Base-by-base conservation (phyloP, 2,888 invertebrate species). In the Meghimatium bilineatum region DNA sequence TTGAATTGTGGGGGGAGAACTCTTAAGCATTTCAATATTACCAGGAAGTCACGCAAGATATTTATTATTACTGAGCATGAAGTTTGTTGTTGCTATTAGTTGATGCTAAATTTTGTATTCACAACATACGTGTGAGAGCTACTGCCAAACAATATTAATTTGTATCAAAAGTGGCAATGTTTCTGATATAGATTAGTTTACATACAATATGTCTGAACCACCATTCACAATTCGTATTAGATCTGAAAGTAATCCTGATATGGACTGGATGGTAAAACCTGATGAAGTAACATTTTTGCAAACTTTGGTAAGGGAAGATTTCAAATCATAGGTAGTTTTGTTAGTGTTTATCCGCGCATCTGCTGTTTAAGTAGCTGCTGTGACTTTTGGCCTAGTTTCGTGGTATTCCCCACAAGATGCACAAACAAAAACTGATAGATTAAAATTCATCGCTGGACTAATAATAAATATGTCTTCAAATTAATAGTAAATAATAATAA, bases 241-340 rank as follows among this genome's bases (percentile, higher is more conserved):
- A 23, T 90, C 90, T 38, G 92, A 90, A 60, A 89, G 89, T 78
- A 89, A 90, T 63, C 89, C 90, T 49, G 91, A 91, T 69, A 91
- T 92, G 87, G 92, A 91, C 85, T 92, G 92, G 92, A 90, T 90
- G 88, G 92, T 91, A n/a, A 89, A 90, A 63, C 91, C 91, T 3
- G 90, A 89, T 78, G 89, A 90, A 86, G 89, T 91, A 20, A 90
- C 90, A 26, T 92, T 92, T 85, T 87, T 87, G 38, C 89, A 91
- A 79, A 90, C 90, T 49, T 84, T 92, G 83, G 91, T 91, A 87
- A 84, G 86, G 44, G 52, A 52, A 71, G 3, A 71, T 0, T 26
- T 44, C 6, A 44, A n/a, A n/a, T n/a, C n/a, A n/a, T n/a, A n/a
- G n/a, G n/a, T n/a, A n/a, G n/a, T n/a, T n/a, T n/a, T n/a, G n/a